Evolutionary conservation across 2,888 invertebrate species (phyloP), one percentile per base, ranked within the genome.

Genomic region (Aspidiotus destructor): DNA sequence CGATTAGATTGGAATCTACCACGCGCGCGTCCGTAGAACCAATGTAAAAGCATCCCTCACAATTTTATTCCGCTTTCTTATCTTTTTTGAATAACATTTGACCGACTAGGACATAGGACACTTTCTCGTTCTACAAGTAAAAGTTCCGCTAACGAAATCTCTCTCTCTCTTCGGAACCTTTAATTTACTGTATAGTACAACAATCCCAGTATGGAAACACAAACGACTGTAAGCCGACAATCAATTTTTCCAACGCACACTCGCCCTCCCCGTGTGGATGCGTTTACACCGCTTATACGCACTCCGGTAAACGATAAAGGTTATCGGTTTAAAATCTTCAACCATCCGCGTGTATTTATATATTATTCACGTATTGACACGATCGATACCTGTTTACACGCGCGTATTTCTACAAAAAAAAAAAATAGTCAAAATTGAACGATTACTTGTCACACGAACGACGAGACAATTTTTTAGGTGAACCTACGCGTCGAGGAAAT

Each of bases 341-440:
- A 52, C 52, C 3, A 52, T 52, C 52, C n/a, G 2, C 13, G 52
- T n/a, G 13, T 13, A 52, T 15, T 52, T 13, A 52, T 13, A 52
- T 52, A 52, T 52, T 52, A 52, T 17, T 48, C 44, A 60, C 44
- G 44, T 62, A 48, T 62, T 15, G 62, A 62, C 62, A 17, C 62
- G 62, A 62, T 62, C 48, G 62, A 62, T 62, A 62, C 52, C 62
- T 60, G 9, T 15, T 13, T 57, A 16, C 52, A 15, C 41, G 60
- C 15, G 48, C 44, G 41, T 42, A 16, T 41, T 60, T 60, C 15
- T 58, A 48, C 62, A 62, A 48, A 41, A 62, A 44, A 28, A 28
- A 28, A 28, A 28, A 28, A 28, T 28, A 28, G 28, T 28, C 28
- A 62, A 48, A 62, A 62, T 48, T 62, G 44, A 44, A 48, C 62